These are phyloP conservation scores for Smutsia temminckii DNA, from an alignment of 2,797 vertebrate species.

Conservation along the genomic window DNA sequence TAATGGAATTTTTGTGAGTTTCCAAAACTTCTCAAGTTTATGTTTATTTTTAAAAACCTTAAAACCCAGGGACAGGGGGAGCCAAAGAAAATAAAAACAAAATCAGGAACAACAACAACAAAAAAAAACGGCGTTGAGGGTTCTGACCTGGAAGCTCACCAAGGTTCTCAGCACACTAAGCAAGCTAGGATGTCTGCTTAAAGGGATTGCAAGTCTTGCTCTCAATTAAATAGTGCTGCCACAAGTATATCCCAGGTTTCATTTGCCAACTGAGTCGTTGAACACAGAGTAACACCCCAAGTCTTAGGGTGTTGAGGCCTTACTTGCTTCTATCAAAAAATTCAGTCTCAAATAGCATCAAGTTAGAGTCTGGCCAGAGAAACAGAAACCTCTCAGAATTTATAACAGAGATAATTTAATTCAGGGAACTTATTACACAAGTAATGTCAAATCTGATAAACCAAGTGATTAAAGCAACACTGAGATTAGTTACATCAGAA, in stretches of 20 bases:
- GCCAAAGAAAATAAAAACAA: not conserved
- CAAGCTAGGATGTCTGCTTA: not conserved
- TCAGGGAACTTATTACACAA: not conserved
- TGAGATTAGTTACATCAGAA: not conserved
- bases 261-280: not conserved
- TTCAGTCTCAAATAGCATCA: not conserved
- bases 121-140: not conserved
- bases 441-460: not conserved
- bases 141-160: not conserved
- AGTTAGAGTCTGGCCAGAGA: not conserved
- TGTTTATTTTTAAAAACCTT: not conserved
- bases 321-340: not conserved
- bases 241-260: not conserved
- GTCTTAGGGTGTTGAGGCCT: not conserved
- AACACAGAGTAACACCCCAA: not conserved
- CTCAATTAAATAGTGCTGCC: not conserved
- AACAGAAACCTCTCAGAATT: not conserved
- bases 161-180: not conserved
- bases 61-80: not conserved
- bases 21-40: not conserved
- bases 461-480: not conserved
- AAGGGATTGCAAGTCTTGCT: not conserved
- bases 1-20: not conserved
- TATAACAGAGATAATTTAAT: not conserved
- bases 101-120: not conserved